Evolutionary conservation across 1,140 invertebrate species (phyloP).

Genomic region (Solen grandis): DNA sequence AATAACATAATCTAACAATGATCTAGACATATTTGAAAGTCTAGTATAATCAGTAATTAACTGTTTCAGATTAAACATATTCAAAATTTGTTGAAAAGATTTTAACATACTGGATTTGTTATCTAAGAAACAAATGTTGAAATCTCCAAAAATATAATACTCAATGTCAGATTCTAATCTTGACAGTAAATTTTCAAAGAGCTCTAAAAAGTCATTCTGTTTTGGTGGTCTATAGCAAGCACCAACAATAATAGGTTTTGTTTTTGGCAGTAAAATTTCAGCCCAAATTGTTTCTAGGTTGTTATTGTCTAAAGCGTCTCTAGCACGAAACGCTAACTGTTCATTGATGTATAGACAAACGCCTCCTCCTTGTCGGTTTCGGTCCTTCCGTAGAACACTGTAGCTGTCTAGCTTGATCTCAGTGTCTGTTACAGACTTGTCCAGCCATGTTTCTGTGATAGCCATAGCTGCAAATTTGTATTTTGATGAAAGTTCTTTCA

Average conservation of each 20-base stretch:
- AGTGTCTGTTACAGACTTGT: not conserved
- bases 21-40: not conserved
- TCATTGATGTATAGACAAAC: not conserved
- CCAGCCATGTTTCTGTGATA: not conserved
- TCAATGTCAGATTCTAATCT: conserved; percentile 13
- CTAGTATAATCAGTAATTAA: conserved; percentile 17
- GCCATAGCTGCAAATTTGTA: conserved; percentile 3
- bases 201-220: not conserved
- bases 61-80: conserved; percentile 16
- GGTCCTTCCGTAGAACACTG: not conserved
- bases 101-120: not conserved
- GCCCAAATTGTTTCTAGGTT: conserved; percentile 10
- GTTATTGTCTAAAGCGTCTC: not conserved
- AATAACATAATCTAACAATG: conserved; percentile 26
- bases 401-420: not conserved
- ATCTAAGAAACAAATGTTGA: conserved; percentile 29
- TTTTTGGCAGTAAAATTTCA: not conserved
- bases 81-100: conserved; percentile 1
- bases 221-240: not conserved
- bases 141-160: conserved; percentile 22
- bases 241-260: no score
- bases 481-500: not conserved
- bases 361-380: not conserved
- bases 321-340: not conserved
- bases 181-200: conserved; percentile 4